Evolutionary conservation across 2,797 vertebrate species (phyloP).

Genomic region (Aplochiton taeniatus): DNA sequence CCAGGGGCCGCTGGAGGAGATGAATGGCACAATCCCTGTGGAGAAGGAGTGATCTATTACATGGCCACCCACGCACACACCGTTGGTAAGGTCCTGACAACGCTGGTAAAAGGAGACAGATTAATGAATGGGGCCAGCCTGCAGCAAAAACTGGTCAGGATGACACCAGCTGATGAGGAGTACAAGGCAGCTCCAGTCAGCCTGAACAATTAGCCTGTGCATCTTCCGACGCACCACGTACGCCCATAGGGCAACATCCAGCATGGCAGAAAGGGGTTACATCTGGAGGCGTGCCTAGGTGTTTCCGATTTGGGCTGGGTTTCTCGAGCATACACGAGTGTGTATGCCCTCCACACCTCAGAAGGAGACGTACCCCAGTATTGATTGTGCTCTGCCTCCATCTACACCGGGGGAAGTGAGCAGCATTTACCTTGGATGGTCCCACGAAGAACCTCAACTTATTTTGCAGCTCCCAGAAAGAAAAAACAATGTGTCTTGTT

Average conservation of each 20-base stretch:
- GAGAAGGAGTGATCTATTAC: constrained; percentile 62
- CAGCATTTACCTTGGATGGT: no score
- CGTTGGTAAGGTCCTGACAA: constrained; percentile 45
- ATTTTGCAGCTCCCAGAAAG: no score
- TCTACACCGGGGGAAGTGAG: no score
- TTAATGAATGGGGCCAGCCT: constrained; percentile 56
- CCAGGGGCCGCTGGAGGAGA: constrained; percentile 55
- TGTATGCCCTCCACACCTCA: no score
- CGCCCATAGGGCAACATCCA: constrained; percentile 7
- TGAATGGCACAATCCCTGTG: constrained; percentile 66
- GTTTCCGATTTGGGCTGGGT: no score
- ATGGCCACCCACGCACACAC: constrained; percentile 34
- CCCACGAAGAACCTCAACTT: no score
- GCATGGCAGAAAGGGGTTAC: neutral
- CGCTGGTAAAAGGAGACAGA: constrained; percentile 64
- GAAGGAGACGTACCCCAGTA: no score
- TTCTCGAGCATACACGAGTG: no score
- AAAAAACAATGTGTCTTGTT: no score
- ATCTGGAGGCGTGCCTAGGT: neutral
- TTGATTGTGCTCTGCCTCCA: no score
- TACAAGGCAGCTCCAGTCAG: constrained; percentile 34
- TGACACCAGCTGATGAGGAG: constrained; percentile 54
- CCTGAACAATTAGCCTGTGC: constrained; percentile 30
- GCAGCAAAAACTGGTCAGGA: constrained; percentile 47
- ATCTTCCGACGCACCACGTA: constrained; percentile 22